phyloP scores from a whole-genome alignment of 1,140 invertebrate species.

The Calliphora vicina region DNA sequence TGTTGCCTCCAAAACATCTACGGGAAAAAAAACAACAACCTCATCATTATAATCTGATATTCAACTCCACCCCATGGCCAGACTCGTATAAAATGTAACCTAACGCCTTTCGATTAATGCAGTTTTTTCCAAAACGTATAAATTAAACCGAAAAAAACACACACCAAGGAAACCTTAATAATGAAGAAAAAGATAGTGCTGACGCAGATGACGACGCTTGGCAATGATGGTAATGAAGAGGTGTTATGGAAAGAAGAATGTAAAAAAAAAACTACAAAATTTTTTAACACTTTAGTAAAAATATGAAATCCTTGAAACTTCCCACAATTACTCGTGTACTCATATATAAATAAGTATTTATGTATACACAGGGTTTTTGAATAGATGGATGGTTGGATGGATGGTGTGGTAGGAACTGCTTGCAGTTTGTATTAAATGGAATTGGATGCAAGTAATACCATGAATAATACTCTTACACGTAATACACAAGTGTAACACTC shows the following conservation, averaged over 20 bases:
- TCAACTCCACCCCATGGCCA: background rate
- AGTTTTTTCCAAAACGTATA: background rate
- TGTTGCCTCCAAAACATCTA: background rate
- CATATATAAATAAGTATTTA: too few species aligned
- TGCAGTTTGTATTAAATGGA: background rate
- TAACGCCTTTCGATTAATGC: constrained; percentile 10
- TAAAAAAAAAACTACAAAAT: background rate
- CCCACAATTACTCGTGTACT: background rate
- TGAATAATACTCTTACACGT: background rate
- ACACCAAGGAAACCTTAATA: constrained; percentile 15
- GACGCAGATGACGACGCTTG: background rate
- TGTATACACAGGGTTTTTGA: too few species aligned
- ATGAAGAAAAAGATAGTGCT: background rate
- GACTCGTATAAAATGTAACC: constrained; percentile 10
- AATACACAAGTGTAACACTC: background rate
- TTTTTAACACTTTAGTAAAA: background rate
- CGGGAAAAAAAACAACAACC: background rate
- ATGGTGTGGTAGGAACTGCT: too few species aligned
- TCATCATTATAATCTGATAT: background rate
- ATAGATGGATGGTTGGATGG: background rate
- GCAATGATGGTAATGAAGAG: background rate
- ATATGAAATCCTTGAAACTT: constrained; percentile 32
- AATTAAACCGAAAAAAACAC: background rate
- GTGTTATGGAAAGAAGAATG: background rate
- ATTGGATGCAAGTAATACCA: background rate